Evolutionary conservation across 2,888 invertebrate genomes (phyloP), one percentile per base, ranked within the genome.

Genomic region (Hymenopus coronatus): DNA sequence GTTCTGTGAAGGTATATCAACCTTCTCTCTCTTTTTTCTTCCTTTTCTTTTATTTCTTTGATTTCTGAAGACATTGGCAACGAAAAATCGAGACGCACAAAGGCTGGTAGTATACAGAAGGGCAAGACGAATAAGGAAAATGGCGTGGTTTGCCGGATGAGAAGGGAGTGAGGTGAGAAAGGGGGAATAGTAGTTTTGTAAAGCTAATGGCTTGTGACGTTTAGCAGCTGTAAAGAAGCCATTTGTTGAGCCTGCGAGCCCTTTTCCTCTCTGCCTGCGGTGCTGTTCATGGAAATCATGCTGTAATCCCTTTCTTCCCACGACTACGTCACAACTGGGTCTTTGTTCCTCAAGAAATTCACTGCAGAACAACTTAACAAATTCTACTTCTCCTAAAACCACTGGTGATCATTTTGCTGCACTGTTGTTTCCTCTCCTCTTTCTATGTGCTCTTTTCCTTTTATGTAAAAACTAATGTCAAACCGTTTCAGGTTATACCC

Each of bases 121-220:
- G 54, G 54, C 54, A 70, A 70, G 54, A 70, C 54, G 54, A 70
- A 70, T 70, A 70, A 70, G 54, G 54, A 70, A 70, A 70, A 70
- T 70, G 54, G 54, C 54, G 54, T 70, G 54, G 54, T 70, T 70
- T 70, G 54, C 54, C 20, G 54, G 54, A 70, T 20, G 27, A 40
- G 33, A 46, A 25, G 28, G 85, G 40, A 27, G 85, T 27, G 46
- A 46, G 46, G 12, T 28, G 27, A 85, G 33, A 28, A n/a, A 84
- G 40, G 54, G 70, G 54, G 54, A 70, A 70, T 70, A 70, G 54
- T 70, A 70, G 54, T 81, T 86, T 86, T 86, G 86, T 86, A 81
- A 86, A 86, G 86, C 86, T 86, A 86, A 86, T 86, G 86, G 86
- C 20, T 28, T 81, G 81, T 86, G 86, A 81, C 86, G 86, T 86